Evolutionary conservation across 2,888 invertebrate genomes (phyloP).

Genomic region (Brachyopa scutellaris): DNA sequence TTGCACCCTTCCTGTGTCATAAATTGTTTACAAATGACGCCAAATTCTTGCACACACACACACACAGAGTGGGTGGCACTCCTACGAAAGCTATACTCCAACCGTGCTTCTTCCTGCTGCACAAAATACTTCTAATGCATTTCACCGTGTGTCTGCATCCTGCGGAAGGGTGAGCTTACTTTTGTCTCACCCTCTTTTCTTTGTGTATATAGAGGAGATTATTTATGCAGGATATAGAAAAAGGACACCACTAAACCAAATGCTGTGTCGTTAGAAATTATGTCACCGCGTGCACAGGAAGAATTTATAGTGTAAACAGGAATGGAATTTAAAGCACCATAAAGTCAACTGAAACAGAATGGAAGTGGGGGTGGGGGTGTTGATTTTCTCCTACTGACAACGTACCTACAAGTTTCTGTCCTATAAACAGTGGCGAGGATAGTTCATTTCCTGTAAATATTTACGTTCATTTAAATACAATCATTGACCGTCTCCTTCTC

Average conservation of each 20-base stretch:
- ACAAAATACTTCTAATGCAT: slow-evolving; percentile 12
- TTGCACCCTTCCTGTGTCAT: slow-evolving; percentile 57
- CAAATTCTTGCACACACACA: slow-evolving; percentile 55
- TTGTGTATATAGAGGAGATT: slow-evolving; percentile 10
- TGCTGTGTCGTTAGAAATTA: slow-evolving; percentile 65
- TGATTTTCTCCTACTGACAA: slow-evolving; percentile 29
- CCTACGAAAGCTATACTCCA: slow-evolving; percentile 26
- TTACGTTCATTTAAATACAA: neutral
- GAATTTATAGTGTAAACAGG: slow-evolving; percentile 67
- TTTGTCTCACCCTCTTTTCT: neutral
- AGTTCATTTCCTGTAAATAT: slow-evolving; percentile 43
- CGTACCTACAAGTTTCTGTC: neutral
- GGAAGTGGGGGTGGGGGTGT: slow-evolving; percentile 7
- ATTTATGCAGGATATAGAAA: slow-evolving; percentile 70
- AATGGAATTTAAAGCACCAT: slow-evolving; percentile 50
- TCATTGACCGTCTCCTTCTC: slow-evolving; percentile 5
- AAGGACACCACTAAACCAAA: slow-evolving; percentile 61
- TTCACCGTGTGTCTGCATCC: slow-evolving; percentile 21
- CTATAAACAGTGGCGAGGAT: neutral
- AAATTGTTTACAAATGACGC: slow-evolving; percentile 69
- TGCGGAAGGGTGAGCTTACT: slow-evolving; percentile 9
- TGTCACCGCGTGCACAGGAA: slow-evolving; percentile 62
- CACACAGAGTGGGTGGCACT: slow-evolving; percentile 12
- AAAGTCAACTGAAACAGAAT: slow-evolving; percentile 9
- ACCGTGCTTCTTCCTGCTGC: neutral